Base-by-base conservation (phyloP, 2,888 invertebrate genomes). In the Mesorhabditis spiculigera region DNA sequence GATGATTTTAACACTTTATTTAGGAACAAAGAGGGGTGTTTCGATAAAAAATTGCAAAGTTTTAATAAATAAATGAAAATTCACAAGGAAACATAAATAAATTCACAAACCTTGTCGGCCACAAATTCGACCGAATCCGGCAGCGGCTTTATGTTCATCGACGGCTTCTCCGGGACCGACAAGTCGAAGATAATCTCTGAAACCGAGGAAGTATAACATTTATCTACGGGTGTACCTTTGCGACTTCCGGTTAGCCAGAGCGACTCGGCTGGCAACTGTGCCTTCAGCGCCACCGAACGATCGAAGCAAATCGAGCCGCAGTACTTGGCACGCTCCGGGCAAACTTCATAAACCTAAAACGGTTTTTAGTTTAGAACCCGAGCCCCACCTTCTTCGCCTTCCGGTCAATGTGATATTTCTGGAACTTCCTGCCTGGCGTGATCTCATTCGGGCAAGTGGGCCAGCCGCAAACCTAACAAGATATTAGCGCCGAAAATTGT, bases 291-390 rank as follows among this genome's bases (percentile, higher is more conserved):
- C 8, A n/a, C 10, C 10, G 63, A 63, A 13, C 8, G 8, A 63
- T n/a, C 63, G n/a, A 50, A 50, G 58, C 58, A 50, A 50, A 10
- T 10, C 8, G 58, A 10, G n/a, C 58, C 58, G 58, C 58, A 50
- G 3, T 13, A 50, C n/a, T 50, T 50, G 8, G 8, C 58, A 10
- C 58, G 58, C 58, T 50, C 58, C 58, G 58, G 8, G 10, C 10
- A 50, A 10, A 50, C 58, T n/a, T 50, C 58, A n/a, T 50, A 50
- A 13, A 50, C 58, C 58, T 50, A 50, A 50, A 50, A 50, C n/a
- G 3, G n/a, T 13, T 50, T 50, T 13, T 1, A 50, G 1, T 50
- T 50, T n/a, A 50, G 8, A 50, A 50, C 8, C 58, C 8, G n/a
- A 50, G 8, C 8, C 58, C n/a, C n/a, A 50, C 58, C 58, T 50